Evolutionary conservation across 2,888 invertebrate genomes (phyloP), one percentile per base, ranked within the genome.

Genomic region (Hyposoter didymator): DNA sequence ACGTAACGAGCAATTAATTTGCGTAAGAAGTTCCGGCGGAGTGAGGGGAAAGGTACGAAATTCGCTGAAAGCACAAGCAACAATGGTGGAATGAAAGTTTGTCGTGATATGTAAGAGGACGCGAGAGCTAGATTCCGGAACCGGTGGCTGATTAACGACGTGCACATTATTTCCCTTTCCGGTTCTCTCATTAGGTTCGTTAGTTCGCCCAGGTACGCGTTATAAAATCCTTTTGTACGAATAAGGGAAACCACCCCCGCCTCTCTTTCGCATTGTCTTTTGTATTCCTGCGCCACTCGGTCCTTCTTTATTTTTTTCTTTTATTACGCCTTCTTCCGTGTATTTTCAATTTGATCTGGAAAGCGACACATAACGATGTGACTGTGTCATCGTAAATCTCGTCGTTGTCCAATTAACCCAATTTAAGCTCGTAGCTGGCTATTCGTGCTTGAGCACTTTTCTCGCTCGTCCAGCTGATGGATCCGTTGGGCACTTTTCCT

Each of bases 401-500:
- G 76, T 78, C 76, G 76, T 79, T 84, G 85, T 84, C 85, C 84
- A 85, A 85, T 85, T 85, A 85, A 85, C 85, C 85, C 80, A 85
- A 85, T 85, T 85, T 80, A 17, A 73, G 73, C 32, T 70, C 80
- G 47, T 62, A 12, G 45, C 80, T 52, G 19, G 49, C 62, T 17
- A n/a, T 19, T 59, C 47, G 19, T 19, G 22, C 14, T 28, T 66
- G 35, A 59, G 47, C 66, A 66, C 73, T 74, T 73, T 39, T 55
- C 55, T 55, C 67, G 19, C 47, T 49, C 52, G 14, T 66, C 43
- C 80, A 73, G 28, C 66, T 76, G 64, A 45, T 52, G 59, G 10
- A 22, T 12, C 28, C 49, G 39, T 70, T 79, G 17, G 55, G 28
- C 67, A 55, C 66, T 22, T 62, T 22, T 45, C 64, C 35, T 35